A percentile compares a stretch with the other conserved stretches of the same genome.
Conservation (phyloP, 1,140 invertebrate species). For the Pachypeltis micranthus region DNA sequence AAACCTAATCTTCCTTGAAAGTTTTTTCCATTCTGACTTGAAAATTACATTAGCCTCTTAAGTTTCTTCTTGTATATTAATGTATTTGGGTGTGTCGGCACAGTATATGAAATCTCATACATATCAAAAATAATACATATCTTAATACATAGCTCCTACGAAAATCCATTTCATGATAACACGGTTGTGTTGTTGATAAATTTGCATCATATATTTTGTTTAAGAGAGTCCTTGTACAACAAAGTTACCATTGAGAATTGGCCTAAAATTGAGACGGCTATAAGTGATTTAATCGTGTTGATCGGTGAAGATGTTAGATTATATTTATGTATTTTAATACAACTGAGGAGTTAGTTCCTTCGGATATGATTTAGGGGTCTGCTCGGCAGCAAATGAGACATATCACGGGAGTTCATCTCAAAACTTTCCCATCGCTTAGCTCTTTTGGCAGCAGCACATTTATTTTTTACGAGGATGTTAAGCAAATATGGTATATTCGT, state of each 20-base stretch:
- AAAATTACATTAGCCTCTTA: no score
- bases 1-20: no score
- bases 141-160: constrained; percentile 18
- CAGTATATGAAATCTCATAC: constrained; percentile 18
- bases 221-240: background rate
- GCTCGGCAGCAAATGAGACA: background rate
- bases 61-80: no score
- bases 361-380: no score
- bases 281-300: background rate
- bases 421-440: background rate
- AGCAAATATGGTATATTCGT: no score
- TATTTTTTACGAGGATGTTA: background rate
- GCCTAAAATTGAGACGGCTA: background rate
- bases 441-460: background rate
- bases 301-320: background rate
- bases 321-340: constrained; percentile 1
- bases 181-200: no score
- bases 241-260: constrained; percentile 6
- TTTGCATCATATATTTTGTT: constrained; percentile 6
- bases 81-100: constrained; percentile 18
- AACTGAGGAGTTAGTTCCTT: background rate
- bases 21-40: no score
- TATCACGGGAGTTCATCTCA: background rate
- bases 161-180: constrained; percentile 7
- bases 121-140: constrained; percentile 21